Conservation (phyloP, 2,888 invertebrate species). For the Sphaerophoria rueppellii region DNA sequence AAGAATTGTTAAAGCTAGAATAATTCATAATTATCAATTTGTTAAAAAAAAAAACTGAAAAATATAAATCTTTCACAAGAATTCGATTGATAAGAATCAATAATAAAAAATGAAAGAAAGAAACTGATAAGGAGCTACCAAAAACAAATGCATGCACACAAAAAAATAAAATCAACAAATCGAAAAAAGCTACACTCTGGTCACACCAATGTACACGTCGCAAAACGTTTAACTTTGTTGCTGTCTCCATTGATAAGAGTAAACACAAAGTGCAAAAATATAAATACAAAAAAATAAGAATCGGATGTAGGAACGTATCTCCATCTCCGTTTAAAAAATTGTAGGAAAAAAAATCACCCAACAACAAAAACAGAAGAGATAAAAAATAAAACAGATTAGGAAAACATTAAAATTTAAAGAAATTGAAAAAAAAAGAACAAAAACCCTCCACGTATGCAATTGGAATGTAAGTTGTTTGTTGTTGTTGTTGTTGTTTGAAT, state of each 20-base stretch:
- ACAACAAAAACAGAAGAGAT: slow-evolving; percentile 29
- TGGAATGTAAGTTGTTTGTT: slow-evolving; percentile 53
- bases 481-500: not conserved
- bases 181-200: not conserved
- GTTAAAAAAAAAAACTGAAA: no score
- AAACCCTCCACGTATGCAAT: slow-evolving; percentile 61
- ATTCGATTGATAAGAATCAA: no score
- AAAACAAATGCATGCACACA: no score
- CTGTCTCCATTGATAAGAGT: slow-evolving; percentile 64
- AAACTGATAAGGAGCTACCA: no score
- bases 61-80: no score
- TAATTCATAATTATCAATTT: no score
- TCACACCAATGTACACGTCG: slow-evolving; percentile 1
- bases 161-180: no score
- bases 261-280: slow-evolving; percentile 63
- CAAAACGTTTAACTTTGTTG: slow-evolving; percentile 13
- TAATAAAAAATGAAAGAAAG: no score
- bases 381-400: slow-evolving; percentile 55
- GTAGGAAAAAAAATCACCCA: slow-evolving; percentile 40
- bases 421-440: slow-evolving; percentile 35
- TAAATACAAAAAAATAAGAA: slow-evolving; percentile 21
- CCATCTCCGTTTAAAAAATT: slow-evolving; percentile 11
- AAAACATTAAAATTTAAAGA: slow-evolving; percentile 46
- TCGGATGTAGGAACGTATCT: slow-evolving; percentile 51
- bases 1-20: no score